Percentiles rank a stretch among this genome's conserved stretches.
Conservation (phyloP, 2,888 invertebrate species). For the Eutolmus rufibarbis region DNA sequence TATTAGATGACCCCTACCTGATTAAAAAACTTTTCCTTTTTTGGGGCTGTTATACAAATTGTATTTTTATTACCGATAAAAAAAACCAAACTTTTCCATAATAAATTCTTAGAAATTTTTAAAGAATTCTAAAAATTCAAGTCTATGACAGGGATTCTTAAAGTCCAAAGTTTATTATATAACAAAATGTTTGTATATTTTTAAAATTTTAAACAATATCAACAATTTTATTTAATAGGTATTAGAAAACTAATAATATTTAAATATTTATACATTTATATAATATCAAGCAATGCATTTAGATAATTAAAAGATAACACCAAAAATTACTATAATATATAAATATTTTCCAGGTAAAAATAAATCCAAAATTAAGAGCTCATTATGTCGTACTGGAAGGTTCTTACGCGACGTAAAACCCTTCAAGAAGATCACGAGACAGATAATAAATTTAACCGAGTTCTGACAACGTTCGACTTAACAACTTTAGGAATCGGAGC, state of each 20-base stretch:
- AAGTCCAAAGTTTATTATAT: too few species aligned
- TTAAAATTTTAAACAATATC: too few species aligned
- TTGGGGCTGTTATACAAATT: too few species aligned
- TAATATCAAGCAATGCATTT: not conserved
- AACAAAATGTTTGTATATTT: too few species aligned
- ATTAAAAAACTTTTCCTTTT: not conserved
- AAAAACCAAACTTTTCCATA: not conserved
- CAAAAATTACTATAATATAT: not conserved
- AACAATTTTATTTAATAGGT: too few species aligned
- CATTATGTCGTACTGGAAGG: constrained; percentile 57
- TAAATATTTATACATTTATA: not conserved
- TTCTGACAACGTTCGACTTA: constrained; percentile 68
- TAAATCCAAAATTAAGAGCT: constrained; percentile 53
- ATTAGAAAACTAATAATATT: too few species aligned
- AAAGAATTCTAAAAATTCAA: too few species aligned
- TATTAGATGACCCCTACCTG: not conserved
- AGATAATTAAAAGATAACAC: too few species aligned
- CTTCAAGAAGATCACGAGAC: constrained; percentile 53
- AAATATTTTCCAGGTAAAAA: not conserved
- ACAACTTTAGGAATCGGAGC: constrained; percentile 81
- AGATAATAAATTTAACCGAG: constrained; percentile 58
- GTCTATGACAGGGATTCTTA: too few species aligned
- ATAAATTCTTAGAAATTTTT: not conserved
- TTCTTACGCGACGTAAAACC: constrained; percentile 58
- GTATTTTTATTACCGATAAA: not conserved